Conservation (phyloP, 2,888 invertebrate genomes). For the Ischnus inquisitorius region DNA sequence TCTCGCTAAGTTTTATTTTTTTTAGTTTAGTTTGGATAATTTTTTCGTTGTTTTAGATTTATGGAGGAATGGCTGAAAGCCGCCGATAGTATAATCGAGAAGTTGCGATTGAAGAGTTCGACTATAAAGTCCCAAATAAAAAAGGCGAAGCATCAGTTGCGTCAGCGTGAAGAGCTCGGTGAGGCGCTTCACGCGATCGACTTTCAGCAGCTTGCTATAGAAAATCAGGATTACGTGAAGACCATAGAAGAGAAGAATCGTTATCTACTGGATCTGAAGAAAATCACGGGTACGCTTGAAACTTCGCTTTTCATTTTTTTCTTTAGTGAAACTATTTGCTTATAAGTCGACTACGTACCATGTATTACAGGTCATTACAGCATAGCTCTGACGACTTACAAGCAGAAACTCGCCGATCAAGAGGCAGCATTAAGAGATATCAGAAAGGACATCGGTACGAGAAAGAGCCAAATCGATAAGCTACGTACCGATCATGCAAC, state of each 20-base stretch:
- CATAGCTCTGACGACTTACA: constrained; percentile 87
- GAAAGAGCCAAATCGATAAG: constrained; percentile 84
- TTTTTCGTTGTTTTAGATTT: constrained; percentile 85
- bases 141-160: constrained; percentile 87
- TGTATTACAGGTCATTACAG: constrained; percentile 85
- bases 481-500: constrained; percentile 85
- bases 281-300: constrained; percentile 86
- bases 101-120: constrained; percentile 87
- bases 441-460: constrained; percentile 84
- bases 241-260: constrained; percentile 87
- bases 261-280: constrained; percentile 87
- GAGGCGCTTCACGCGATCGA: constrained; percentile 88
- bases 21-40: constrained; percentile 15
- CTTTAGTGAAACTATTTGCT: not conserved
- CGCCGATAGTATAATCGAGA: constrained; percentile 87
- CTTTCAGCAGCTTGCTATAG: constrained; percentile 89
- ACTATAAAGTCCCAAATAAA: constrained; percentile 87
- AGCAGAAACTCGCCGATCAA: constrained; percentile 87
- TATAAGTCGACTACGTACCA: not conserved
- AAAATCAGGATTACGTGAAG: constrained; percentile 86
- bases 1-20: not conserved
- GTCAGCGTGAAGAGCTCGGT: constrained; percentile 87
- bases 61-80: constrained; percentile 88
- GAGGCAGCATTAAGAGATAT: constrained; percentile 85
- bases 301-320: not conserved